Evolutionary conservation across 2,113 vertebrate species (phyloP), one percentile per base, ranked within the genome.

Genomic region (Dinomys branickii): DNA sequence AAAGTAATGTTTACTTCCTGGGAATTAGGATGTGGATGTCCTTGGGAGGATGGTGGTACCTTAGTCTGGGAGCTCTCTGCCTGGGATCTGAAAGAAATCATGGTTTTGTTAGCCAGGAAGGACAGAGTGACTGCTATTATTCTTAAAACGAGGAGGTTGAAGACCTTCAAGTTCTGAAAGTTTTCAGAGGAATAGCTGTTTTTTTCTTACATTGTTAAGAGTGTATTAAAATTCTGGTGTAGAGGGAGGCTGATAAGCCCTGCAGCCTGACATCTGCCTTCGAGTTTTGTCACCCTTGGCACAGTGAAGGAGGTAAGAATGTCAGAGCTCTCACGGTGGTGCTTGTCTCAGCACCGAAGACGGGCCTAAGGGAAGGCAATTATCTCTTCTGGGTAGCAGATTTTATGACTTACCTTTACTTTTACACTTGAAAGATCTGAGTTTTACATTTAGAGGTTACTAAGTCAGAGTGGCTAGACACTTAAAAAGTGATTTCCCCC

Each of bases 391-490:
- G 90, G 54, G 28, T 47, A 75, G 38, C 52, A 65, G 58, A 63
- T 78, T 82, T 85, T 67, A 86, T 61, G 61, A 56, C 80, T 92
- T 47, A 9, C 47, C 52, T 85, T 89, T 67, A 38, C 59, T 85
- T 91, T 94, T 67, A 90, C 12, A 16, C 65, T 38, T 87, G 61
- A 56, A 81, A 75, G 26, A 3, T 94, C 80, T 94, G 44, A 4
- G 59, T 75, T 75, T 94, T 93, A 41, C 20, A 75, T 92, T 94
- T 90, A 88, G 69, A 41, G 77, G 47, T 86, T 83, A 82, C 24
- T 58, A 54, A 84, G 28, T 63, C 19, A 73, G 78, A 75, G 6
- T 22, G 6, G 50, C 26, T 82, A 65, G 59, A 2, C 11, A n/a
- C 90, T 90, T 81, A 58, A 50, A 82, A 82, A 88, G 73, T 24